A percentile compares a stretch with the other conserved stretches of the same genome.
Conservation (phyloP, 2,888 invertebrate species). For the Campoplex capitator region DNA sequence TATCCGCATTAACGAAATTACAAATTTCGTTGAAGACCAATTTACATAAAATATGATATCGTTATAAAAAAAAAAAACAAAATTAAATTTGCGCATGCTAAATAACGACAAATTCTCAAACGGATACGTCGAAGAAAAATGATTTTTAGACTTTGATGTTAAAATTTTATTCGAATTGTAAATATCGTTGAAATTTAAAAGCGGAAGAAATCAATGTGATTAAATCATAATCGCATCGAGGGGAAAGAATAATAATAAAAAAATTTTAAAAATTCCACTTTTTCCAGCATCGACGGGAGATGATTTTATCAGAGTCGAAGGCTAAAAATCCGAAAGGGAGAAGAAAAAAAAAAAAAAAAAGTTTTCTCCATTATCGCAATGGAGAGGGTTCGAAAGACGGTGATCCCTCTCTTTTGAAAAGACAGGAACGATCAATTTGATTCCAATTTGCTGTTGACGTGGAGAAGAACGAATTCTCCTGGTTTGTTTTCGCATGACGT, state of each 20-base stretch:
- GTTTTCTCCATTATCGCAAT: neutral
- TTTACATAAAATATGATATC: too few relatives aligned
- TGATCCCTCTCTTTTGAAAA: slow-evolving; percentile 8
- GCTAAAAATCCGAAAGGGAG: neutral
- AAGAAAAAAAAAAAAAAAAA: neutral
- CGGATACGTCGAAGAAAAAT: too few relatives aligned
- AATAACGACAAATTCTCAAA: too few relatives aligned
- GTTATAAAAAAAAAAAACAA: too few relatives aligned
- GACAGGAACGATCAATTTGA: slow-evolving; percentile 63
- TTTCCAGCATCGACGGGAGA: neutral
- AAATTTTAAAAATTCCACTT: neutral
- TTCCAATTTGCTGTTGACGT: slow-evolving; percentile 50
- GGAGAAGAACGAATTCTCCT: slow-evolving; percentile 49
- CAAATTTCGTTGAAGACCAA: too few relatives aligned
- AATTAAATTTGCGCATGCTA: too few relatives aligned
- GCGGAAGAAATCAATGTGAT: too few relatives aligned
- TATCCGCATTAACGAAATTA: too few relatives aligned
- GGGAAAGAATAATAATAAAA: neutral
- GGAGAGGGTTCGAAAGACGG: neutral
- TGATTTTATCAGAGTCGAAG: neutral
- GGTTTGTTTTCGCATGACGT: slow-evolving; percentile 63
- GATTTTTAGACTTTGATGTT: too few relatives aligned
- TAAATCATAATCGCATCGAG: too few relatives aligned
- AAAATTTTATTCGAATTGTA: too few relatives aligned
- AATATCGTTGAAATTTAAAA: too few relatives aligned